Base-by-base conservation (phyloP, 2,113 vertebrate species). In the Lasiurus borealis region DNA sequence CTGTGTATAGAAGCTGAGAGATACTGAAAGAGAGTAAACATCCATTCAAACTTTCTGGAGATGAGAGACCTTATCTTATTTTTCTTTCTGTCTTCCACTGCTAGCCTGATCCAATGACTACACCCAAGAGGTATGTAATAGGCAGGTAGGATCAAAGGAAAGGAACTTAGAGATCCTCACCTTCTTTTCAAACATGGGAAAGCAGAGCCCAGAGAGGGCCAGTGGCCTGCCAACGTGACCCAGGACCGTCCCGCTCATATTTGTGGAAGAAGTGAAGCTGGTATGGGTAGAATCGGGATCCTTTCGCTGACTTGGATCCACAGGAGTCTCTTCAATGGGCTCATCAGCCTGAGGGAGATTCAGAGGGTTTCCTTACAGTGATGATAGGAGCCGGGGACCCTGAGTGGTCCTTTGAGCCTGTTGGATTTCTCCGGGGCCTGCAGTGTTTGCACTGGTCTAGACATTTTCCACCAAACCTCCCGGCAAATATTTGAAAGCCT, bases 401-500 rank as follows among this genome's bases (percentile, higher is more conserved):
- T 52, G 46, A 95, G 95, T 52, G 80, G 89, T 73, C 69, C 78
- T 93, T 72, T 81, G 88, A 91, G 95, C 95, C 91, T 50, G 85
- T 66, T 97, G 95, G 95, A 96, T 95, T 95, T 94, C 94, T 93
- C 94, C 90, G 88, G 96, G 96, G 97, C 95, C 95, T 31, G n/a
- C 88, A 36, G 46, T 97, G 96, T 97, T 97, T 97, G 95, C 96
- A 72, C 54, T 95, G 97, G 97, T 96, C 95, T 97, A 97, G 97
- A 97, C 97, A 95, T 97, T 97, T 97, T 95, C 95, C 92, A 97
- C 85, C 94, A 91, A 97, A 96, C 92, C 95, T 97, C 90, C 95
- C 1, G 2, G 94, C 96, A 97, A 97, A 97, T 97, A 97, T 97
- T 97, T 97, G 97, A 96, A 95, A 92, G 96, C 94, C 96, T 78